These are phyloP conservation scores for Thalassarche chlororhynchos DNA, from an alignment of 2,113 vertebrate species.

Conservation along the genomic window DNA sequence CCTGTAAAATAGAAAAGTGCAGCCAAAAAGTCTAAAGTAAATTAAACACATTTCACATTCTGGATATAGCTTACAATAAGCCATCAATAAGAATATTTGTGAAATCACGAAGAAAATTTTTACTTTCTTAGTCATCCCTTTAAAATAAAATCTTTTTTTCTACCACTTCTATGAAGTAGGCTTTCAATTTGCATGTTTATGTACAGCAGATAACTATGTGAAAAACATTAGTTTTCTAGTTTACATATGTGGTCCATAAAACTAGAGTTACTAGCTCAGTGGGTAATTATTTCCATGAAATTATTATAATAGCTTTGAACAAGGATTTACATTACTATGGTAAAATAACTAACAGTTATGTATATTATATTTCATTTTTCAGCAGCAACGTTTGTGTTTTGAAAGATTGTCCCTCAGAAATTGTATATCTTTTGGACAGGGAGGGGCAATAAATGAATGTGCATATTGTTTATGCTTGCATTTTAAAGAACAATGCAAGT, in stretches of 20 bases:
- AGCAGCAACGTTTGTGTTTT: conserved; percentile 7
- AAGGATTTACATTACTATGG: conserved; percentile 43
- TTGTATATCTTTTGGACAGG: conserved; percentile 29
- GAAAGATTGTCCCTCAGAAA: conserved; percentile 21
- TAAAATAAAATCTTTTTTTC: not conserved
- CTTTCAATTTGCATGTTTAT: conserved; percentile 42
- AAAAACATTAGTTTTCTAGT: conserved; percentile 37
- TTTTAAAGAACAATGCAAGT: not conserved
- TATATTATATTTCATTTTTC: conserved; percentile 45
- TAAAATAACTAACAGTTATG: conserved; percentile 45
- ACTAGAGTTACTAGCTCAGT: conserved; percentile 56
- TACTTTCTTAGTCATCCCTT: not conserved
- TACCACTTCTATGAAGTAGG: not conserved
- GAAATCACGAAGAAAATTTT: not conserved
- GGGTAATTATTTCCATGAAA: conserved; percentile 56
- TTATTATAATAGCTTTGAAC: conserved; percentile 58
- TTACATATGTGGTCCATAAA: conserved; percentile 60
- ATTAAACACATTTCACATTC: not conserved
- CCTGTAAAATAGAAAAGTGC: not conserved
- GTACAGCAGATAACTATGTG: conserved; percentile 20
- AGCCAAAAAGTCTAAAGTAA: not conserved
- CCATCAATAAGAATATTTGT: not conserved
- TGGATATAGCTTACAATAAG: not conserved
- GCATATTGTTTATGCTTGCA: not conserved
- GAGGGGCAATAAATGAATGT: not conserved